Base-by-base conservation (phyloP, 2,888 invertebrate species). In the Dynastes tityus region DNA sequence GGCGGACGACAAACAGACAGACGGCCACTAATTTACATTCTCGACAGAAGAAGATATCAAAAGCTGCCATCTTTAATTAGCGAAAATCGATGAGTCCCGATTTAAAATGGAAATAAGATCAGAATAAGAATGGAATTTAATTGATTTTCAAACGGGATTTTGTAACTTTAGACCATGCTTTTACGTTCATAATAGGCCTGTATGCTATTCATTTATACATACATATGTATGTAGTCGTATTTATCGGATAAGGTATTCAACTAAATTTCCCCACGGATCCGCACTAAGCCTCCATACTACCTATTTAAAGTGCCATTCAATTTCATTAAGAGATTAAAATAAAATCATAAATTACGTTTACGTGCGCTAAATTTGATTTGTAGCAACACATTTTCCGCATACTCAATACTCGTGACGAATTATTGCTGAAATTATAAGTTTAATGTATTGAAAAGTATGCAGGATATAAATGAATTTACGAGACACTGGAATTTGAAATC, bases 311-410 rank as follows among this genome's bases (percentile, higher is more conserved):
- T 61, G 3, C 29, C 2, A 13, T 63, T 32, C 32, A 63, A 63
- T 63, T 32, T 29, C 29, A 63, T 29, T 63, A 32, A 32, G 32
- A 11, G 32, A 32, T 63, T 4, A 63, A 22, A 22, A 58, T 22
- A 58, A 22, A 58, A 22, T 8, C 55, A 58, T 58, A n/a, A 58
- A 58, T 55, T 58, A 22, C 16, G 8, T 58, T 32, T 63, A 63
- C 63, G 29, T 29, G 32, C 29, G 27, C 22, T 58, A 58, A 58
- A 58, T 22, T 58, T 9, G 63, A 32, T 63, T 63, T 63, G 29
- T 11, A 63, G 32, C 63, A 29, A 5, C 1, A 29, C 6, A 63
- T 22, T 58, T 45, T 45, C 8, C 45, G 8, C 45, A 45, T 8
- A 45, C 9, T 45, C 11, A 8, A 45, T 45, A 11, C 45, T 45